These are phyloP conservation scores for Chaetops frenatus DNA, from an alignment of 2,113 vertebrate species.

Conservation along the genomic window DNA sequence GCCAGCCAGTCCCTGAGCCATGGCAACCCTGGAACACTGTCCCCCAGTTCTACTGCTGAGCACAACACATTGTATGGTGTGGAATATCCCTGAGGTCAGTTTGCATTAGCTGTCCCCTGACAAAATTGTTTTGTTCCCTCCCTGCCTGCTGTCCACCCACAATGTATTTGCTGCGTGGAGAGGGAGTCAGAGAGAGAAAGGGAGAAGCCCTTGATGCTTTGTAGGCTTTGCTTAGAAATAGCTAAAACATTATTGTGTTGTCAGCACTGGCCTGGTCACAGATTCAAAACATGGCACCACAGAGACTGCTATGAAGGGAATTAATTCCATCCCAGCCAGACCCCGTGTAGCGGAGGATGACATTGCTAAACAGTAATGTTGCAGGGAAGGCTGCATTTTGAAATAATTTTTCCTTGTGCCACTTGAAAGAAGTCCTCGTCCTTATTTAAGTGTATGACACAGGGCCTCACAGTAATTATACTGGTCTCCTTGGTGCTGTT, in stretches of 20 bases:
- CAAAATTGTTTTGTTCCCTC: not conserved
- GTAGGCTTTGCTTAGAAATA: not conserved
- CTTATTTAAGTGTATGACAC: not conserved
- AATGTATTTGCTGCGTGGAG: fast-evolving
- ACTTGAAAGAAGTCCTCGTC: not conserved
- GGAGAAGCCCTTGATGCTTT: not conserved
- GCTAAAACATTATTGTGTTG: not conserved
- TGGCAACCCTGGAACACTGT: not conserved
- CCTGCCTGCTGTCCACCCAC: not conserved
- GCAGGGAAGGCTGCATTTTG: not conserved
- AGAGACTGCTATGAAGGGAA: not conserved
- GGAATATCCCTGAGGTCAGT: not conserved
- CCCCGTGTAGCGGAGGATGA: not conserved
- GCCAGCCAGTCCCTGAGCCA: not conserved
- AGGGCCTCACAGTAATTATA: not conserved
- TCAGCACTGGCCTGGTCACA: not conserved
- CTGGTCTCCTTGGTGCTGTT: not conserved
- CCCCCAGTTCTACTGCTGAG: not conserved
- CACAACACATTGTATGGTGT: not conserved
- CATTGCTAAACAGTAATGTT: not conserved
- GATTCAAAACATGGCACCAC: not conserved
- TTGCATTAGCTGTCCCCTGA: not conserved
- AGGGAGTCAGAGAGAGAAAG: not conserved
- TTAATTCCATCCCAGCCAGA: not conserved
- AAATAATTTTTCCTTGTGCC: not conserved